Evolutionary conservation across 2,888 invertebrate species (phyloP).

Genomic region (Dynastes hyllus): DNA sequence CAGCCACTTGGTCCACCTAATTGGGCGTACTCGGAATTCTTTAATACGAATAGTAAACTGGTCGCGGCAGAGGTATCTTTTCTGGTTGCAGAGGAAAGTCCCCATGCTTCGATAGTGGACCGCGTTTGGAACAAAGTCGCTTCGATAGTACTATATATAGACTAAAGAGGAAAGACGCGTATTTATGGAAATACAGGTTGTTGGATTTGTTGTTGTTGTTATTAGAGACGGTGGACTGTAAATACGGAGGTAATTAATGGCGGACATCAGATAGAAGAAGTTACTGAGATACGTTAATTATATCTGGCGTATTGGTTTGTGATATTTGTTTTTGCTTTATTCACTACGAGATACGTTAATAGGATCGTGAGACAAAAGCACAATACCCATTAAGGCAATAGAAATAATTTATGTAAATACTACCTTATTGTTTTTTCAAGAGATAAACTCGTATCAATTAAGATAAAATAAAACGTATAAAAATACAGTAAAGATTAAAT

Average conservation of each 20-base stretch:
- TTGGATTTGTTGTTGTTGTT: slow-evolving; percentile 12
- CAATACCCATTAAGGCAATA: too few species aligned
- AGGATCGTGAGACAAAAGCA: too few species aligned
- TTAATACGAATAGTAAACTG: slow-evolving; percentile 29
- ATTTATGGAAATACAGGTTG: slow-evolving; percentile 21
- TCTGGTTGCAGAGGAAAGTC: slow-evolving; percentile 15
- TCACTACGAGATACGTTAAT: too few species aligned
- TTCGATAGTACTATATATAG: background rate
- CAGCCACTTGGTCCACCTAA: slow-evolving; percentile 44
- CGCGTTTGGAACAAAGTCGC: slow-evolving; percentile 15
- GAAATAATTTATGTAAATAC: too few species aligned
- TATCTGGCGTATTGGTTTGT: too few species aligned
- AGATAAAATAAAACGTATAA: too few species aligned
- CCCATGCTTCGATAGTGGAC: slow-evolving; percentile 11
- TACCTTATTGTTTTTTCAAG: too few species aligned
- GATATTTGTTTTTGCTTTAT: too few species aligned
- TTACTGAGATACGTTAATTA: too few species aligned
- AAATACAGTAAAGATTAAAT: too few species aligned
- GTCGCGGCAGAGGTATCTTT: background rate
- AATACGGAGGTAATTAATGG: background rate
- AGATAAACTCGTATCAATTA: too few species aligned
- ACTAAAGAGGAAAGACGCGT: background rate
- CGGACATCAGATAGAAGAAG: too few species aligned
- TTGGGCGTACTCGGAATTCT: slow-evolving; percentile 46
- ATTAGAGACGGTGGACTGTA: background rate